Conservation (phyloP, 2,113 vertebrate genomes). For the Xiphophorus hellerii region DNA sequence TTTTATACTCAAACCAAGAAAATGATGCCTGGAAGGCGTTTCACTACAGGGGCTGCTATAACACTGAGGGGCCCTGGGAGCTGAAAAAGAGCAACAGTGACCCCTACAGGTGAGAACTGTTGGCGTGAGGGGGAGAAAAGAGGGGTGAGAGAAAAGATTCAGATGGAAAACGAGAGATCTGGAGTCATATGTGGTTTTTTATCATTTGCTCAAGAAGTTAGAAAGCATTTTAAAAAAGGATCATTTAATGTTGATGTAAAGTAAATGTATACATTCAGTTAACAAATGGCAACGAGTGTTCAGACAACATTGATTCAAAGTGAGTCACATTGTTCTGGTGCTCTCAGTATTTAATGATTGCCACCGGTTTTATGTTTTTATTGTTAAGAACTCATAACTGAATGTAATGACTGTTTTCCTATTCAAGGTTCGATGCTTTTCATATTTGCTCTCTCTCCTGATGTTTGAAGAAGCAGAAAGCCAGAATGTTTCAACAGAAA, state of each 20-base stretch:
- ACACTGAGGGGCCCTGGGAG: background rate
- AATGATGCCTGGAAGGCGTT: conserved; percentile 74
- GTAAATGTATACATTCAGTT: background rate
- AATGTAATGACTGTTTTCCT: background rate
- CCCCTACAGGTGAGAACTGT: conserved; percentile 65
- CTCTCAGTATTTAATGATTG: background rate
- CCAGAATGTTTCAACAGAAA: too few relatives aligned
- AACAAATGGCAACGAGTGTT: background rate
- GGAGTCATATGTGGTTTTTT: background rate
- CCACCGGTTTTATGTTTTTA: background rate
- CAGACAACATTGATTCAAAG: background rate
- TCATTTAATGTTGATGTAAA: too few relatives aligned
- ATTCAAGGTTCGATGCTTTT: background rate
- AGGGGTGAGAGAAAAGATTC: background rate
- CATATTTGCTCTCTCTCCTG: too few relatives aligned
- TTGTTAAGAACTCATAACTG: background rate
- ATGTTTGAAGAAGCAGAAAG: too few relatives aligned
- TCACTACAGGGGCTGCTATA: conserved; percentile 37
- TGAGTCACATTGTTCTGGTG: background rate
- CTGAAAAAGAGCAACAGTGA: conserved; percentile 74
- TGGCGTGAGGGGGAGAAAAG: background rate
- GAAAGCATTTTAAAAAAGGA: too few relatives aligned
- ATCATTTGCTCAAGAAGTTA: background rate
- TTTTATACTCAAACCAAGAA: conserved; percentile 79
- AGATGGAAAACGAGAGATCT: background rate